phyloP scores from a whole-genome alignment of 2,888 invertebrate species.

The Parnassius glacialis region DNA sequence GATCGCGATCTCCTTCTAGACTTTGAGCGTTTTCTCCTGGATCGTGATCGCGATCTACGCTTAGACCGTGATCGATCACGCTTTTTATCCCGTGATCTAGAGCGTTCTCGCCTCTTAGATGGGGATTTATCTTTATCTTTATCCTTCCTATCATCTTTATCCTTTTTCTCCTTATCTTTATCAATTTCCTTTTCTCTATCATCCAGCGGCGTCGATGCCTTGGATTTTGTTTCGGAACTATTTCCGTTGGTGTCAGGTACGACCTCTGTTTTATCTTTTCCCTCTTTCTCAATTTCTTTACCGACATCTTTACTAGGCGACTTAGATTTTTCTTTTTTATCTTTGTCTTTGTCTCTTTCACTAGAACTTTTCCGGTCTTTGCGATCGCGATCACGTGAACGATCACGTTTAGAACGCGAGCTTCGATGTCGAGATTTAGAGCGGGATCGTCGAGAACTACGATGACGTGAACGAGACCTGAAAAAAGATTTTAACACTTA shows the following conservation, averaged over 20 bases:
- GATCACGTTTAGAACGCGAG: slow-evolving; percentile 74
- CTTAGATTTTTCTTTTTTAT: slow-evolving; percentile 59
- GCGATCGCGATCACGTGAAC: slow-evolving; percentile 61
- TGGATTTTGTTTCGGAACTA: slow-evolving; percentile 52
- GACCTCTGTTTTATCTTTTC: slow-evolving; percentile 46
- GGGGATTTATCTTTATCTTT: slow-evolving; percentile 56
- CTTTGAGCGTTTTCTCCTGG: slow-evolving; percentile 71
- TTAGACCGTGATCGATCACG: slow-evolving; percentile 80
- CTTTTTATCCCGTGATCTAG: slow-evolving; percentile 69
- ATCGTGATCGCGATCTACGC: slow-evolving; percentile 82
- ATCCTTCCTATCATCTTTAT: slow-evolving; percentile 37
- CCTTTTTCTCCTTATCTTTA: slow-evolving; percentile 35
- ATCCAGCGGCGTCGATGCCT: slow-evolving; percentile 54
- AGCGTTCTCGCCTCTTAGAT: slow-evolving; percentile 69
- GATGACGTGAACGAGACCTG: slow-evolving; percentile 80
- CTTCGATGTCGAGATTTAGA: slow-evolving; percentile 79
- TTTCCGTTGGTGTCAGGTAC: slow-evolving; percentile 57
- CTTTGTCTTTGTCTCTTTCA: slow-evolving; percentile 36
- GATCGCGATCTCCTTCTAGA: slow-evolving; percentile 66
- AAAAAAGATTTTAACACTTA: slow-evolving; percentile 15
- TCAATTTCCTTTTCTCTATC: slow-evolving; percentile 47
- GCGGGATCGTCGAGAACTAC: slow-evolving; percentile 79
- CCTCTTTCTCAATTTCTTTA: slow-evolving; percentile 46
- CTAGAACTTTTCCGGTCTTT: slow-evolving; percentile 52
- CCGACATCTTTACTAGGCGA: slow-evolving; percentile 51